Percentiles rank a stretch among this genome's conserved stretches.
Evolutionary conservation across 2,888 invertebrate species (phyloP).

Genomic region (Caenorhabditis sp.): DNA sequence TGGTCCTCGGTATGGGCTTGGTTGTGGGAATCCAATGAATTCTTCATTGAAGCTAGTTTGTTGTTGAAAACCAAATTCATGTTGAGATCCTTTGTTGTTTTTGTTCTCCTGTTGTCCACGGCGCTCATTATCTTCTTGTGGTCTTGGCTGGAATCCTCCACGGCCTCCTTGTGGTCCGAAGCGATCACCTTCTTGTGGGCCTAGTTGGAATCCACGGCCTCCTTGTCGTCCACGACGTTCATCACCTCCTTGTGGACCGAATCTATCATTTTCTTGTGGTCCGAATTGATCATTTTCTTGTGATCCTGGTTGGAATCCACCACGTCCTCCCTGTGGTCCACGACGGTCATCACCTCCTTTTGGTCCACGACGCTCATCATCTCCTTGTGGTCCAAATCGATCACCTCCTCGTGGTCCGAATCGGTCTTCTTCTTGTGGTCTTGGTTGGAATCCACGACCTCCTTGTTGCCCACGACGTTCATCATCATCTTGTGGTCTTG

Average conservation of each 20-base stretch:
- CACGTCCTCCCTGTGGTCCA: neutral
- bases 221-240: neutral
- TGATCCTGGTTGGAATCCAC: neutral
- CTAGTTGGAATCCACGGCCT: neutral
- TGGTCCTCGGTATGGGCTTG: no score
- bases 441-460: neutral
- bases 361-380: no score
- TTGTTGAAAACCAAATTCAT: no score
- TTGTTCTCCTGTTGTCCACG: no score
- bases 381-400: no score
- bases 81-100: no score
- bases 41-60: no score
- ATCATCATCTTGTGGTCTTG: neutral
- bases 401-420: neutral
- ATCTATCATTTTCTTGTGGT: neutral
- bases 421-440: neutral
- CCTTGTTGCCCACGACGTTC: neutral
- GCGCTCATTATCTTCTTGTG: no score
- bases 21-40: no score
- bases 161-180: neutral
- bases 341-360: no score
- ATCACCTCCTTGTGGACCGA: no score
- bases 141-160: neutral
- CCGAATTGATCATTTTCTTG: neutral
- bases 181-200: neutral